These are phyloP conservation scores for Pollachius pollachius DNA, from an alignment of 2,113 vertebrate species.

Conservation along the genomic window DNA sequence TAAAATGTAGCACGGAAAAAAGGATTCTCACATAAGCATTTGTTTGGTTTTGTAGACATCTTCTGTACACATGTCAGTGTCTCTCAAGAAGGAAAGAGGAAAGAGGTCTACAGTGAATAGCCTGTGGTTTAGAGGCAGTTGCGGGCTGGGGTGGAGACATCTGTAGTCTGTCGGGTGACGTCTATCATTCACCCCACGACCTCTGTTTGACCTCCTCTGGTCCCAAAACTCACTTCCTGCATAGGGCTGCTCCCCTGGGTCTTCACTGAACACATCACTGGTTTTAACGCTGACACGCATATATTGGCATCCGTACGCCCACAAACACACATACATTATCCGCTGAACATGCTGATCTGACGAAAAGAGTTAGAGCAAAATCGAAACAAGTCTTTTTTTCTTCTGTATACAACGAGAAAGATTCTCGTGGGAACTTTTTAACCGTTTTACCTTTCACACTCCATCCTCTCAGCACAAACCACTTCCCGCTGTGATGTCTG, in stretches of 20 bases:
- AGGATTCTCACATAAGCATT: too few relatives aligned
- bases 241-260: conserved; percentile 42
- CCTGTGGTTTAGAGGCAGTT: conserved; percentile 46
- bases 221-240: conserved; percentile 47
- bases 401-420: background rate
- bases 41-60: too few relatives aligned
- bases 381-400: background rate
- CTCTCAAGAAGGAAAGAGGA: too few relatives aligned
- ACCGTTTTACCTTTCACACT: background rate
- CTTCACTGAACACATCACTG: conserved; percentile 5
- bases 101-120: background rate
- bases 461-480: background rate
- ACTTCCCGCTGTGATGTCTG: too few relatives aligned
- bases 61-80: too few relatives aligned
- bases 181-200: conserved; percentile 36
- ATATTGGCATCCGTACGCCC: conserved; percentile 19
- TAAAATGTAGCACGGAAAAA: too few relatives aligned
- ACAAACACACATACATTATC: background rate
- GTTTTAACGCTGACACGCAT: conserved; percentile 38
- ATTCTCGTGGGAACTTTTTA: background rate
- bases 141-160: conserved; percentile 20
- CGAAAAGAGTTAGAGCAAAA: background rate
- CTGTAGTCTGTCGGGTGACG: conserved; percentile 30
- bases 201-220: conserved; percentile 41
- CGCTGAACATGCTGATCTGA: background rate